Base-by-base conservation (phyloP, 2,888 invertebrate genomes). In the Pristionchus exspectatus region DNA sequence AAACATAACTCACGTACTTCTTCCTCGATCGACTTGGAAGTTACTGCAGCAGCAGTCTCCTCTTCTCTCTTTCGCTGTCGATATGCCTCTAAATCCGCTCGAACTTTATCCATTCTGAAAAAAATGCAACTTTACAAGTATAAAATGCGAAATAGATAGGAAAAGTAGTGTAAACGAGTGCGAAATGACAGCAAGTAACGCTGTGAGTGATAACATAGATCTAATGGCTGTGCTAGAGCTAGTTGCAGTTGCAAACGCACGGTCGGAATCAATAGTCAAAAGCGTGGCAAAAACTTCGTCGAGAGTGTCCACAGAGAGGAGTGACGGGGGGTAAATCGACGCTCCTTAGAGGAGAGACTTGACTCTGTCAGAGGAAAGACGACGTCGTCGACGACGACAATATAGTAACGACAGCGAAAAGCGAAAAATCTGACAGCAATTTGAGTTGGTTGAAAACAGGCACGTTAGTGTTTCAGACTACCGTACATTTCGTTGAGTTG, bases 1-100 rank as follows among this genome's bases (percentile, higher is more conserved):
- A 85, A 85, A 33, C 59, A 85, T 16, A 50, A 85, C 56, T 59
- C 84, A 85, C 84, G 56, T 59, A 85, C 84, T 85, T 85, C 24
- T n/a, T 54, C 87, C 87, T 38, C 54, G 54, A 30, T 24, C n/a
- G 87, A 30, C 14, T 44, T 69, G 24, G 87, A 63, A 27, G 59
- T 69, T 7, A 14, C 87, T 18, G 63, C 69, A 16, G 27, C 27
- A n/a, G 14, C 50, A 5, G 63, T 69, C 1, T n/a, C 66, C 27
- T 87, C 87, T 69, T 69, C 69, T 50, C 50, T 38, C 69, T 87
- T 87, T 27, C 87, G 87, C 87, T 87, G 87, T n/a, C 87, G 63
- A 50, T 87, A 87, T 2, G 66, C 66, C 69, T 87, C 87, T 50
- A 87, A 50, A 27, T 87, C 87, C 3, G 63, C 87, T 21, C 87